Conservation (phyloP, 2,888 invertebrate genomes). For the Emmelina monodactyla region DNA sequence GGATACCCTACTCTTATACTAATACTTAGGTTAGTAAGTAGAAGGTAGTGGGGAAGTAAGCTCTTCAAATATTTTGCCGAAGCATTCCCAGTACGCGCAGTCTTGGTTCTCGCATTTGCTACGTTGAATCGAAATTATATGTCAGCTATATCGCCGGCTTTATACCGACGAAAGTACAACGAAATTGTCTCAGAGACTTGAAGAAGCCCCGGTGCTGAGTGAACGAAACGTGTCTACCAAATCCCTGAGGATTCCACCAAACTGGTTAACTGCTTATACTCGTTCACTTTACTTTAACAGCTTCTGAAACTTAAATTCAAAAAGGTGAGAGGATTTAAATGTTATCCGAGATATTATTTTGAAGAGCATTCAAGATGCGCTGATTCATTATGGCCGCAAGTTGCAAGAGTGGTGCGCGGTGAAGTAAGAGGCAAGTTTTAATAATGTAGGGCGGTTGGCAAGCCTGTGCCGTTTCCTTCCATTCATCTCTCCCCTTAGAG, state of each 20-base stretch:
- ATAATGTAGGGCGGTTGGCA: conserved; percentile 58
- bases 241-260: conserved; percentile 34
- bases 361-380: conserved; percentile 43
- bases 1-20: too few relatives aligned
- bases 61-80: too few relatives aligned
- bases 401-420: conserved; percentile 38
- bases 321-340: background rate
- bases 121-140: conserved; percentile 30
- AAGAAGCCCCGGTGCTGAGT: conserved; percentile 40
- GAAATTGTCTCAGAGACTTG: conserved; percentile 49
- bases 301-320: background rate
- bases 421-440: conserved; percentile 59
- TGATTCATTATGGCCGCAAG: conserved; percentile 45
- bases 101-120: conserved; percentile 8
- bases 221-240: conserved; percentile 41
- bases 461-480: conserved; percentile 55
- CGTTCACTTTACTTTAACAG: background rate
- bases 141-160: conserved; percentile 32
- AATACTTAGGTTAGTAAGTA: too few relatives aligned
- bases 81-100: too few relatives aligned
- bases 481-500: conserved; percentile 63
- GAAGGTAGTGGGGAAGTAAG: too few relatives aligned
- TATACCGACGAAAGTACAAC: conserved; percentile 33
- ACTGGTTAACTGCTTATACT: too few relatives aligned
- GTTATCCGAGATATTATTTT: conserved; percentile 17